Evolutionary conservation across 2,888 invertebrate species (phyloP).

Genomic region (Agrotis exclamationis): DNA sequence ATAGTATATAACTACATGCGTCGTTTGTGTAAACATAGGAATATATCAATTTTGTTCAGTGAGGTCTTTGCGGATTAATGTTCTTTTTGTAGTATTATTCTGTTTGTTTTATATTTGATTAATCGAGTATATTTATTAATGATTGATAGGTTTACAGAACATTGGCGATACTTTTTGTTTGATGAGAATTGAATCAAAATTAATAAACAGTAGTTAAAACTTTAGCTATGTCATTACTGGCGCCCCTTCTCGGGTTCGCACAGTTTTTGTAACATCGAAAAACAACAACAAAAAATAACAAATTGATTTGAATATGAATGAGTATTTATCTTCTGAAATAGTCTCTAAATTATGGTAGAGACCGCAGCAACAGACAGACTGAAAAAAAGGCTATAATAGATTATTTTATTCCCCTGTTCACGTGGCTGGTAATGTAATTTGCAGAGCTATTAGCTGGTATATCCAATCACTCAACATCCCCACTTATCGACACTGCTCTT

Average conservation of each 20-base stretch:
- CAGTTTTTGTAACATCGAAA: not conserved
- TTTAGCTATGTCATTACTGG: not conserved
- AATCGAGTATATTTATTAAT: constrained; percentile 30
- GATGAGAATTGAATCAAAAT: not conserved
- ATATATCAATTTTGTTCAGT: constrained; percentile 43
- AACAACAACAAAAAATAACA: not conserved
- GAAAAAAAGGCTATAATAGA: not conserved
- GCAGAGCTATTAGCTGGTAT: constrained; percentile 15
- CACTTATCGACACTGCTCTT: constrained; percentile 25
- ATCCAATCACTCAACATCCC: constrained; percentile 28
- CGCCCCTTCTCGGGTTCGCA: not conserved
- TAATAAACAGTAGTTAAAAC: not conserved
- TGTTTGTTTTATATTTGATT: constrained; percentile 17
- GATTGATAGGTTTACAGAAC: constrained; percentile 19
- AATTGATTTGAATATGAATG: not conserved
- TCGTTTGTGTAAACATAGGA: constrained; percentile 51
- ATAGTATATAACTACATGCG: constrained; percentile 3
- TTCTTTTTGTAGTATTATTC: constrained; percentile 16
- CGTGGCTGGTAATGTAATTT: not conserved
- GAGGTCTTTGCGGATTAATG: constrained; percentile 10
- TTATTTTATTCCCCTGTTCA: not conserved
- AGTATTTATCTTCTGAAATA: not conserved
- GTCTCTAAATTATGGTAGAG: not conserved
- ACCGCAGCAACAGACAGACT: not conserved
- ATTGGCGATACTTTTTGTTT: not conserved